phyloP scores from a whole-genome alignment of 1,140 invertebrate species.

The Venturia canescens region DNA sequence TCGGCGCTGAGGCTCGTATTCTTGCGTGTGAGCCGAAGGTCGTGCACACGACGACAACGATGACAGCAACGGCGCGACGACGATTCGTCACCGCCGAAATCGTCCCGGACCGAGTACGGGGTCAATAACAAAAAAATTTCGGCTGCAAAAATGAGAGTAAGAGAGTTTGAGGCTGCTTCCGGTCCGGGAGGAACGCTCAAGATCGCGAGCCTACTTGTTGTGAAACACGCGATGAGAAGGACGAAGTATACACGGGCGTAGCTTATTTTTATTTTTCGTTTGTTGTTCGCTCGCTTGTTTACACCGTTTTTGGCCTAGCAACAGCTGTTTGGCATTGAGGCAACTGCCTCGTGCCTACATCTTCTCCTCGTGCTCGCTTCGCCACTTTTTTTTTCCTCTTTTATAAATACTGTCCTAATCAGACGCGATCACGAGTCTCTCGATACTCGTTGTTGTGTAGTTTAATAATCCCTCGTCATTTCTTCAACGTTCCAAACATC shows the following conservation, averaged over 20 bases:
- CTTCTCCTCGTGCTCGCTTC: conserved; percentile 1
- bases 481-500: too few species aligned
- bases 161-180: conserved; percentile 49
- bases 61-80: neutral
- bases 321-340: conserved; percentile 59
- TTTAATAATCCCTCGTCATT: too few species aligned
- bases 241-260: neutral
- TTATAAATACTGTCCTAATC: neutral
- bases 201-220: neutral
- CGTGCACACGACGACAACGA: neutral
- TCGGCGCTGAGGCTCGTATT: neutral
- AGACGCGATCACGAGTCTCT: too few species aligned
- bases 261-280: neutral
- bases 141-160: neutral
- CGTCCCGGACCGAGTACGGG: too few species aligned
- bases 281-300: conserved; percentile 47
- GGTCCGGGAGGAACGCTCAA: conserved; percentile 33
- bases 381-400: neutral
- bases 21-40: conserved; percentile 15
- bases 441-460: too few species aligned
- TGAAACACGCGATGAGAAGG: neutral
- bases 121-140: too few species aligned
- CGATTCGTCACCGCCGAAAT: too few species aligned
- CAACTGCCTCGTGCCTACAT: conserved; percentile 4
- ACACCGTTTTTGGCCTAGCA: conserved; percentile 55